Evolutionary conservation across 2,113 vertebrate genomes (phyloP).

Genomic region (Tragulus kanchil): DNA sequence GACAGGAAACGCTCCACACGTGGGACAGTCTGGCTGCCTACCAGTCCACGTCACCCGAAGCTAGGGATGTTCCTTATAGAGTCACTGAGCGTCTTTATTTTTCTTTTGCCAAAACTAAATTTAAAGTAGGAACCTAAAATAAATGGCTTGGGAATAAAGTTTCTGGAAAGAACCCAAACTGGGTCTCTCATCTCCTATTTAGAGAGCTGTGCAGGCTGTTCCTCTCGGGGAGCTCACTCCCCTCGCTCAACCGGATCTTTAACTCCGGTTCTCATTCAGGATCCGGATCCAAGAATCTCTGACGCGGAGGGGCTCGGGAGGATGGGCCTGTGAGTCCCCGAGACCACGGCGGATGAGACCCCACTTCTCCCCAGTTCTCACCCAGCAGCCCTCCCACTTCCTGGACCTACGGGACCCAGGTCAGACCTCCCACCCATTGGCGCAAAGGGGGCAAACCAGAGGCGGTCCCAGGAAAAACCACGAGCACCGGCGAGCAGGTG

Average conservation of each 20-base stretch:
- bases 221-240: background rate
- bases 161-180: constrained; percentile 75
- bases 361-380: fast-evolving
- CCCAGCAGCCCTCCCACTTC: background rate
- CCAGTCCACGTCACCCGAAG: background rate
- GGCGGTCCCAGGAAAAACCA: background rate
- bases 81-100: background rate
- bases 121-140: constrained; percentile 77
- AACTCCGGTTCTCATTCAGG: background rate
- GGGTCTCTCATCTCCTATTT: constrained; percentile 71
- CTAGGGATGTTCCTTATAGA: constrained; percentile 32
- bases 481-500: background rate
- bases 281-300: background rate
- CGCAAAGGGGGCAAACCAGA: background rate
- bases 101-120: constrained; percentile 72
- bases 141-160: constrained; percentile 76
- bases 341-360: background rate
- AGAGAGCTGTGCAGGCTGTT: constrained; percentile 42
- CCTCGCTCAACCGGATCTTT: background rate
- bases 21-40: background rate
- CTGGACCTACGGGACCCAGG: background rate
- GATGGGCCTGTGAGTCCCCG: background rate
- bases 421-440: background rate
- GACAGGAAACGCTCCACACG: background rate
- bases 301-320: background rate